Percentiles rank a stretch among this genome's conserved stretches.
Evolutionary conservation across 2,797 vertebrate genomes (phyloP).

Genomic region (Falco concolor): DNA sequence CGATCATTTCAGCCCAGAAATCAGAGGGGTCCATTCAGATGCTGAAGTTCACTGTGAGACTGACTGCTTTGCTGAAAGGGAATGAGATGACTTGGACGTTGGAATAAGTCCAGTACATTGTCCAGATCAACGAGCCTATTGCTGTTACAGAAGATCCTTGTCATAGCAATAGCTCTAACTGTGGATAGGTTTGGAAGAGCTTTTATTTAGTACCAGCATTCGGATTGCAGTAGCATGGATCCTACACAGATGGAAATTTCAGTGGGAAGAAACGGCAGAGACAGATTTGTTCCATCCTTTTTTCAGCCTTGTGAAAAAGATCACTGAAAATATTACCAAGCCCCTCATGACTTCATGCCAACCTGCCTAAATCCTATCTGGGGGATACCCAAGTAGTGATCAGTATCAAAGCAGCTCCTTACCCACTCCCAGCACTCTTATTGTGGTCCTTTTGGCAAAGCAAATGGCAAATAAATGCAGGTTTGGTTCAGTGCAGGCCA

Average conservation of each 20-base stretch:
- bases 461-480: neutral
- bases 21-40: neutral
- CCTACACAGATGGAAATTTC: neutral
- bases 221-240: accelerated
- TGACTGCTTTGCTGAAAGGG: neutral
- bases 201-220: neutral
- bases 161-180: neutral
- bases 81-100: neutral
- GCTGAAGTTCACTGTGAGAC: neutral
- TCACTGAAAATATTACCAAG: neutral
- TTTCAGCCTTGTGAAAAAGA: neutral
- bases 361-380: neutral
- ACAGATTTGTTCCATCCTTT: neutral
- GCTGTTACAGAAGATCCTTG: neutral
- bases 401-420: neutral
- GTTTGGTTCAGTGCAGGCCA: neutral
- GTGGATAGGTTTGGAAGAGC: neutral
- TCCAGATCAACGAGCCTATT: neutral
- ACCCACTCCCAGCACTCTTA: no score
- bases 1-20: neutral
- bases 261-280: neutral
- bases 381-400: neutral
- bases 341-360: neutral
- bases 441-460: neutral
- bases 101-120: neutral